Evolutionary conservation across 2,113 vertebrate genomes (phyloP), one percentile per base, ranked within the genome.

Genomic region (Ahaetulla prasina): DNA sequence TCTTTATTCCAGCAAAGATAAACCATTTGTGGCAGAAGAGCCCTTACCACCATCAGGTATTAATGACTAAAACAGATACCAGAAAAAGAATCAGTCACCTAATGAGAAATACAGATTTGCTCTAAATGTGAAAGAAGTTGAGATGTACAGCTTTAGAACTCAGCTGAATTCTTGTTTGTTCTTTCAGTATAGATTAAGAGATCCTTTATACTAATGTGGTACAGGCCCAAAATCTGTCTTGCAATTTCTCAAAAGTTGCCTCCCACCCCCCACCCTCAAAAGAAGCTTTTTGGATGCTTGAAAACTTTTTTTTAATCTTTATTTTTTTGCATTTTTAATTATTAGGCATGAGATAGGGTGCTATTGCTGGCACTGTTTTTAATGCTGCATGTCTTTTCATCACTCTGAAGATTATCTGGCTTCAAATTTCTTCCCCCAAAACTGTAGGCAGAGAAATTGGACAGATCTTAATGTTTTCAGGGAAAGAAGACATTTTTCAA

Each of bases 91-190:
- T 60, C 30, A 14, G 47, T 94, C 89, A 94, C 85, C 85, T 95
- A 90, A 97, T 91, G 94, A 95, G 84, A 94, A 91, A 95, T 93
- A 49, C 95, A 97, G 96, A 93, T 87, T 55, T 91, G 8, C 2
- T 89, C 95, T 95, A 94, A 57, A 91, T 92, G 88, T 89, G 91
- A 84, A 85, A 93, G 74, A 39, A 88, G 60, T 27, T 60, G 54
- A 89, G 92, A 90, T 84, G 23, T 39, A 53, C 91, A 39, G 11
- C 23, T 53, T 35, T 47, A 55, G 50, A 53, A 47, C 7, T 23
- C 3, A 49, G 22, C 16, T 6, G 3, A 39, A 63, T 45, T 91
- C 80, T 68, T 68, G 54, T 23, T 85, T 4, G 7, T 9, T 47
- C 16, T 54, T 39, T 27, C 9, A 20, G 3, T 30, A 25, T 25